Conservation (phyloP, 2,888 invertebrate genomes). For the Augiades crinisus region DNA sequence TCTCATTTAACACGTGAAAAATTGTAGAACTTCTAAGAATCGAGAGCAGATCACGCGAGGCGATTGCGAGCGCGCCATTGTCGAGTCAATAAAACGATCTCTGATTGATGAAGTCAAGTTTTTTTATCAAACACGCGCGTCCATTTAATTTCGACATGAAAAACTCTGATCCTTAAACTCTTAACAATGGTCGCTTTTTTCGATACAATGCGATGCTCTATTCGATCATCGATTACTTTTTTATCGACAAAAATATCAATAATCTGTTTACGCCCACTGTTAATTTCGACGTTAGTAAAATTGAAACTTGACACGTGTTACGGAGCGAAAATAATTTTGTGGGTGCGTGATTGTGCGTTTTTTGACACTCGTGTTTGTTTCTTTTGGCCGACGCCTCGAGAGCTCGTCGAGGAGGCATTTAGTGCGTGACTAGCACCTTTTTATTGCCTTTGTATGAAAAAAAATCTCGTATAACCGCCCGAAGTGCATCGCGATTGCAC, state of each 20-base stretch:
- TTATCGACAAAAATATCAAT: slow-evolving; percentile 78
- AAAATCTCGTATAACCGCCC: slow-evolving; percentile 52
- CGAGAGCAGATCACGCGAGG: slow-evolving; percentile 54
- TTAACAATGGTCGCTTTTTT: slow-evolving; percentile 72
- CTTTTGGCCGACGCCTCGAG: slow-evolving; percentile 65
- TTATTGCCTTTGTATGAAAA: slow-evolving; percentile 77
- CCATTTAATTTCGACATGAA: slow-evolving; percentile 60
- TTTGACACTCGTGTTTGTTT: slow-evolving; percentile 73
- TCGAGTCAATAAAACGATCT: slow-evolving; percentile 69
- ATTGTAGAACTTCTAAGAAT: slow-evolving; percentile 65
- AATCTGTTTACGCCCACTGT: slow-evolving; percentile 80
- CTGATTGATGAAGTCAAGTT: slow-evolving; percentile 77
- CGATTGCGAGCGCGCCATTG: slow-evolving; percentile 66
- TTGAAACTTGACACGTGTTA: slow-evolving; percentile 81
- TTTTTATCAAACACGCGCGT: slow-evolving; percentile 63
- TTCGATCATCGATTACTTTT: slow-evolving; percentile 80
- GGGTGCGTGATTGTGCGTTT: slow-evolving; percentile 76
- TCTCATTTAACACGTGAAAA: slow-evolving; percentile 63
- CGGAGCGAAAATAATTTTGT: slow-evolving; percentile 76
- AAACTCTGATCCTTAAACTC: slow-evolving; percentile 57
- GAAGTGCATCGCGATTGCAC: slow-evolving; percentile 38
- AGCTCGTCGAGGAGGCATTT: slow-evolving; percentile 62
- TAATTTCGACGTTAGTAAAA: slow-evolving; percentile 78
- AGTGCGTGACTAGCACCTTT: slow-evolving; percentile 74
- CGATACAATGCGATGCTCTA: slow-evolving; percentile 58